Evolutionary conservation across 2,113 vertebrate species (phyloP).

Genomic region (Kobus ellipsiprymnus): DNA sequence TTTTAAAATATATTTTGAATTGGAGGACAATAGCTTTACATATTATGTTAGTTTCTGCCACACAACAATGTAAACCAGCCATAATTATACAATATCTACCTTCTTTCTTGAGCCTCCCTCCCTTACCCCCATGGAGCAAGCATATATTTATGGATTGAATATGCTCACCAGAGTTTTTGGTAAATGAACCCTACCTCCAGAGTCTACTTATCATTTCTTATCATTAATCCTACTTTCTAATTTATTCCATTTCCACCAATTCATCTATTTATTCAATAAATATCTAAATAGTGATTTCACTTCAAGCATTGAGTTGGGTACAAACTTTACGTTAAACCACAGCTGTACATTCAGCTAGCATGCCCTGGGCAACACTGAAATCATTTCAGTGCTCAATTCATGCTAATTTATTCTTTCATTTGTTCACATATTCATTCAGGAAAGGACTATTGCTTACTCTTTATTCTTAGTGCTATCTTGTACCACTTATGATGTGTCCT

Average conservation of each 20-base stretch:
- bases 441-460: fast-evolving
- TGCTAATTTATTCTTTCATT: background rate
- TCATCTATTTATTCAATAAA: background rate
- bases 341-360: background rate
- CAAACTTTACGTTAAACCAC: background rate
- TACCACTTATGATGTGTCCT: background rate
- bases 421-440: background rate
- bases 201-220: background rate
- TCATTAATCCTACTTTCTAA: background rate
- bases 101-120: background rate
- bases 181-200: background rate
- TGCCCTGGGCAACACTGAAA: background rate
- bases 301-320: background rate
- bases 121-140: background rate
- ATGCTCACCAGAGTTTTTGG: background rate
- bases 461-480: background rate
- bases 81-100: background rate
- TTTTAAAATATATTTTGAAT: background rate
- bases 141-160: background rate
- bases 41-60: background rate
- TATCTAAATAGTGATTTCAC: background rate
- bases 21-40: background rate
- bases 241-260: background rate
- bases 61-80: background rate
- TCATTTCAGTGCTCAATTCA: background rate